These are phyloP conservation scores for Zaprionus capensis DNA, from an alignment of 1,140 invertebrate species.

Conservation along the genomic window DNA sequence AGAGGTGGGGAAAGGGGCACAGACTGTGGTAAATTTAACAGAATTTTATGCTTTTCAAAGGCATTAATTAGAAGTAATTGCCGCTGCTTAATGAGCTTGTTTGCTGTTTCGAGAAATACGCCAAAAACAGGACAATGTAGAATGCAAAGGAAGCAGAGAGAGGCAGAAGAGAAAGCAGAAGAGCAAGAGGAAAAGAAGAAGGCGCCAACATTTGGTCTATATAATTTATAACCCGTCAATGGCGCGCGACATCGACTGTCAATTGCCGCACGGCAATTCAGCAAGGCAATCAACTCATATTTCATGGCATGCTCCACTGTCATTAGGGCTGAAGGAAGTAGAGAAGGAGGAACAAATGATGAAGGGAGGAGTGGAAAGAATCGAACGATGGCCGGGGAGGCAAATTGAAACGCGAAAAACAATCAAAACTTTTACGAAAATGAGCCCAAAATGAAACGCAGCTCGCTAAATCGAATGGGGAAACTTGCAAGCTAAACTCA, in stretches of 20 bases:
- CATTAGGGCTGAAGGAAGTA: slow-evolving; percentile 53
- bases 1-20: neutral
- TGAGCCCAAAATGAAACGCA: slow-evolving; percentile 25
- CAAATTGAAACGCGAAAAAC: slow-evolving; percentile 74
- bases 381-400: neutral
- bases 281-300: slow-evolving; percentile 74
- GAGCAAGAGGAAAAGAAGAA: neutral
- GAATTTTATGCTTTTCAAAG: slow-evolving; percentile 70
- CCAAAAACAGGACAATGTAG: slow-evolving; percentile 3
- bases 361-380: neutral
- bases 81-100: slow-evolving; percentile 68
- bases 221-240: slow-evolving; percentile 62
- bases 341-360: neutral
- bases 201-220: slow-evolving; percentile 16
- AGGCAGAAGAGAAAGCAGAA: neutral
- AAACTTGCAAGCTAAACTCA: slow-evolving; percentile 19
- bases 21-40: slow-evolving; percentile 60
- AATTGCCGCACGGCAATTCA: slow-evolving; percentile 10
- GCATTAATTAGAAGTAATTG: slow-evolving; percentile 79
- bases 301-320: slow-evolving; percentile 75
- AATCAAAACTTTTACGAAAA: slow-evolving; percentile 72
- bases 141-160: neutral
- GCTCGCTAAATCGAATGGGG: slow-evolving; percentile 40
- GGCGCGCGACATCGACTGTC: slow-evolving; percentile 27
- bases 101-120: slow-evolving; percentile 26